phyloP scores from a whole-genome alignment of 2,113 vertebrate genomes.

The Pipra filicauda region DNA sequence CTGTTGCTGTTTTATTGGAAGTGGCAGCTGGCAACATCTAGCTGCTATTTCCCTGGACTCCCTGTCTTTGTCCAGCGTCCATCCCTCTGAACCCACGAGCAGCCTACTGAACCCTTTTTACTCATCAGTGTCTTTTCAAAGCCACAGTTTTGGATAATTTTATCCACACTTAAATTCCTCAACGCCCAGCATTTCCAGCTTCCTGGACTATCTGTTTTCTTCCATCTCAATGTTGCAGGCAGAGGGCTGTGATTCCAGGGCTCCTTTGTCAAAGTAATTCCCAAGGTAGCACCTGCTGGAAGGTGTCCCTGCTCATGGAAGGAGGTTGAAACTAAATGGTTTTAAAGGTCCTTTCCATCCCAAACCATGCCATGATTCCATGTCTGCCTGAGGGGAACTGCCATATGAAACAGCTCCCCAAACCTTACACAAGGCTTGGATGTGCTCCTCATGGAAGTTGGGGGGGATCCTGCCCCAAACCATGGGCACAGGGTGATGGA shows the following conservation, averaged over 20 bases:
- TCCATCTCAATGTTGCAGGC: neutral
- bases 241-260: neutral
- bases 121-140: neutral
- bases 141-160: neutral
- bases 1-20: neutral
- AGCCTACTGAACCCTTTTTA: neutral
- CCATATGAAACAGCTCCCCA: neutral
- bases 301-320: neutral
- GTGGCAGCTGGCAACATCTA: neutral
- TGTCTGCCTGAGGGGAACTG: neutral
- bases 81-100: neutral
- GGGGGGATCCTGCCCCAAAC: neutral
- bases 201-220: neutral
- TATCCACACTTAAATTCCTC: neutral
- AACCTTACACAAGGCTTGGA: neutral
- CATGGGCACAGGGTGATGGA: neutral
- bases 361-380: neutral
- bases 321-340: neutral
- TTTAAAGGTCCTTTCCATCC: neutral
- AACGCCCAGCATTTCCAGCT: neutral
- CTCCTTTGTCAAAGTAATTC: neutral
- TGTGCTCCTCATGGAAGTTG: rapidly evolving
- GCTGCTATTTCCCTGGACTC: neutral
- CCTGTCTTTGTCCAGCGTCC: neutral
- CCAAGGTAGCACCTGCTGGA: neutral